These are phyloP conservation scores for Saguinus imperator DNA, from an alignment of 2,113 vertebrate genomes.

Conservation along the genomic window DNA sequence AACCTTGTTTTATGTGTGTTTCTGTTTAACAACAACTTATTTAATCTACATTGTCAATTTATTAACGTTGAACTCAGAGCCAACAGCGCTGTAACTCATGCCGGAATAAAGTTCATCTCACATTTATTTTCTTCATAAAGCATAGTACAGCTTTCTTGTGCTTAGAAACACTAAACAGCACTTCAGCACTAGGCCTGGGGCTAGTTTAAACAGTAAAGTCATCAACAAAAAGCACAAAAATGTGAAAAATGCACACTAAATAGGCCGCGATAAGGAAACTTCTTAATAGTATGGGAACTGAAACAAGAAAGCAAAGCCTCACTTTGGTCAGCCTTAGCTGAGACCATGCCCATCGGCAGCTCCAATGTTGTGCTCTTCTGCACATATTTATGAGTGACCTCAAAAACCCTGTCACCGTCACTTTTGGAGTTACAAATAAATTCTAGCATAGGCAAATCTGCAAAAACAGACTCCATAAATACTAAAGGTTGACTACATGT, in stretches of 20 bases:
- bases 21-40: neutral
- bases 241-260: neutral
- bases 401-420: neutral
- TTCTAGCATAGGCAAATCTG: neutral
- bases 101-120: neutral
- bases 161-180: neutral
- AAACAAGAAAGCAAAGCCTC: neutral
- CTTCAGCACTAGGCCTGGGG: neutral
- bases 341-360: too few species aligned
- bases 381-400: neutral
- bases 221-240: neutral
- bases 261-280: neutral
- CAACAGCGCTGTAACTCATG: neutral
- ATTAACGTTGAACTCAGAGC: neutral
- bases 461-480: neutral
- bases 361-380: neutral
- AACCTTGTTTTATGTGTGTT: neutral
- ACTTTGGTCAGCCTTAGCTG: neutral
- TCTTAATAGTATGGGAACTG: neutral
- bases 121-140: neutral
- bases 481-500: neutral
- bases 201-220: neutral
- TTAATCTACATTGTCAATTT: neutral
- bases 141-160: neutral
- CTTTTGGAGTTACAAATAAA: neutral